Percentiles rank a stretch among this genome's conserved stretches.
These are phyloP conservation scores for Drosophila kohkoa DNA, from an alignment of 1,140 invertebrate species.

Conservation along the genomic window DNA sequence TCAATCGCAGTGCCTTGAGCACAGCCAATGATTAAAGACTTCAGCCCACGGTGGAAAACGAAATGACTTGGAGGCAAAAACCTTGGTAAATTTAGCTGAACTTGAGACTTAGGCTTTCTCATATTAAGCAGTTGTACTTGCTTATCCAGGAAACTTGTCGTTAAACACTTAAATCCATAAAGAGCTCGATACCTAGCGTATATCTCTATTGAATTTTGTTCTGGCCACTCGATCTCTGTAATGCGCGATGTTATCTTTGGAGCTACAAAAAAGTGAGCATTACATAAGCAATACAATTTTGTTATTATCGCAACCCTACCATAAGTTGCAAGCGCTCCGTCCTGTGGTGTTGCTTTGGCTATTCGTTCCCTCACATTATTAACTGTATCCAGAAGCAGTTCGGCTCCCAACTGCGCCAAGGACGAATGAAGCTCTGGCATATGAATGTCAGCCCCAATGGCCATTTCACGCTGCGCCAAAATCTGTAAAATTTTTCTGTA, in stretches of 20 bases:
- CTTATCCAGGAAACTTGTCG: conserved; percentile 87
- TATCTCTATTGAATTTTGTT: conserved; percentile 87
- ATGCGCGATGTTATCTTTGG: conserved; percentile 88
- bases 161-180: conserved; percentile 87
- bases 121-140: conserved; percentile 88
- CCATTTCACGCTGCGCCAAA: conserved; percentile 88
- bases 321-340: conserved; percentile 88
- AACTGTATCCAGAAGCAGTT: conserved; percentile 89
- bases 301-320: conserved; percentile 85
- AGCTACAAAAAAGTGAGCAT: conserved; percentile 85
- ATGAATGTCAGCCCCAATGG: conserved; percentile 88
- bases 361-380: conserved; percentile 87
- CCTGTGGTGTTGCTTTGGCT: conserved; percentile 87
- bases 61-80: conserved; percentile 50
- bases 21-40: conserved; percentile 87
- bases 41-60: conserved; percentile 49
- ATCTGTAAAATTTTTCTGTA: conserved; percentile 86
- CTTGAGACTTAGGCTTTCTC: conserved; percentile 73
- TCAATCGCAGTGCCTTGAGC: conserved; percentile 86
- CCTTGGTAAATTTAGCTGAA: not conserved
- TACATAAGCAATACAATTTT: not conserved
- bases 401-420: conserved; percentile 89
- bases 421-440: conserved; percentile 88
- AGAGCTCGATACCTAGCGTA: conserved; percentile 89
- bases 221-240: conserved; percentile 88